Base-by-base conservation (phyloP, 2,113 vertebrate genomes). In the Triplophysa dalaica region DNA sequence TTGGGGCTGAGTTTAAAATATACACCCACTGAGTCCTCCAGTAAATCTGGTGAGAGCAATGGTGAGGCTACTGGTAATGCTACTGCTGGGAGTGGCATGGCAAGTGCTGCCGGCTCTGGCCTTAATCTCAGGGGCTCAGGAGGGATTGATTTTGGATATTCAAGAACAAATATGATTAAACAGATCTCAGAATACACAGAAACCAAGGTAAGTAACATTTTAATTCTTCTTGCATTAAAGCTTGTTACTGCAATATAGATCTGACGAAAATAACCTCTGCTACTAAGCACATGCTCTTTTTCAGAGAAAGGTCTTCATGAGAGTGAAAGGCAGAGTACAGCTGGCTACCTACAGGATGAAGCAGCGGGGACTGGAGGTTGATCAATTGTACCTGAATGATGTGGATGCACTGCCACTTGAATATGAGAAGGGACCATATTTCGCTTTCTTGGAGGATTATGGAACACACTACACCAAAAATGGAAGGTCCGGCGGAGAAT, bases 391-490 rank as follows among this genome's bases (percentile, higher is more conserved):
- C 82, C 21, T 98, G 58, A 78, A 88, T 7, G 91, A 94, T 12
- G n/a, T 96, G 73, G 90, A 88, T n/a, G 54, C 69, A 81, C 88
- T 99, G 67, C 95, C 96, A 58, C 0, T 83, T 54, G n/a, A 85
- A 56, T 99, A 97, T 29, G 93, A 95, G 65, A 97, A 95, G 76
- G 94, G 94, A 0, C 90, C 95, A 83, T 98, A 98, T 87, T 98
- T 95, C 85, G 90, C 89, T 79, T 95, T 98, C 89, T 79, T 99
- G 73, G 96, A 98, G 89, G 93, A 91, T 62, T 96, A 97, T 41
- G 96, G 97, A 80, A 98, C 97, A 12, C 96, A 98, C 86, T 99
- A 95, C 83, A 93, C 94, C 0, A 89, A 64, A 64, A 95, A 93
- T 74, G 96, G 95, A 64, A 91, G 79, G 64, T 78, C 94, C 0